Conservation (phyloP, 1,140 invertebrate species). For the Lerema accius region DNA sequence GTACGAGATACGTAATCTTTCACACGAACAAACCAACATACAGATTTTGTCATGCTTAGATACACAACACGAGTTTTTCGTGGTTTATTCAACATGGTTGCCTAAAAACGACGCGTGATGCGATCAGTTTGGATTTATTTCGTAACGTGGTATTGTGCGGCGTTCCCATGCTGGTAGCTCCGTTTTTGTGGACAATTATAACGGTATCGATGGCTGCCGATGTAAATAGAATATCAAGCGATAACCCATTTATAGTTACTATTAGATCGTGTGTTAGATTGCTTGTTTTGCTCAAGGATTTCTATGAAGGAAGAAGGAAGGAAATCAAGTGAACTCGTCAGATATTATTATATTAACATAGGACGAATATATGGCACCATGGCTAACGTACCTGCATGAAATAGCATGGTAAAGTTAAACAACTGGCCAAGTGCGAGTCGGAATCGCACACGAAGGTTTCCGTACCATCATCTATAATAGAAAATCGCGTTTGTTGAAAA, state of each 20-base stretch:
- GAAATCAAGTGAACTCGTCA: no score
- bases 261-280: neutral
- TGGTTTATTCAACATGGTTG: slow-evolving; percentile 28
- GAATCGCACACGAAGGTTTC: no score
- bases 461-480: no score
- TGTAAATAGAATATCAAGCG: slow-evolving; percentile 3
- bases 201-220: slow-evolving; percentile 8
- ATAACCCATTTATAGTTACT: neutral
- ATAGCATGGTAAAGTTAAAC: no score
- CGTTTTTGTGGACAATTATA: slow-evolving; percentile 26
- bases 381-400: no score
- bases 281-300: neutral
- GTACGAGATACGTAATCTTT: slow-evolving; percentile 21
- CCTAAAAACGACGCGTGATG: slow-evolving; percentile 28
- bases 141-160: slow-evolving; percentile 20
- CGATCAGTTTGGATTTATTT: slow-evolving; percentile 29
- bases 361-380: no score
- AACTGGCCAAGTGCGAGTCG: no score
- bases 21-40: slow-evolving; percentile 18
- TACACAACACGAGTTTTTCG: slow-evolving; percentile 26
- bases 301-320: no score
- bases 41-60: slow-evolving; percentile 20
- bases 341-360: no score
- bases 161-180: slow-evolving; percentile 14
- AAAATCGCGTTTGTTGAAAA: no score